phyloP scores from a whole-genome alignment of 2,888 invertebrate genomes.

The Autographa gamma region DNA sequence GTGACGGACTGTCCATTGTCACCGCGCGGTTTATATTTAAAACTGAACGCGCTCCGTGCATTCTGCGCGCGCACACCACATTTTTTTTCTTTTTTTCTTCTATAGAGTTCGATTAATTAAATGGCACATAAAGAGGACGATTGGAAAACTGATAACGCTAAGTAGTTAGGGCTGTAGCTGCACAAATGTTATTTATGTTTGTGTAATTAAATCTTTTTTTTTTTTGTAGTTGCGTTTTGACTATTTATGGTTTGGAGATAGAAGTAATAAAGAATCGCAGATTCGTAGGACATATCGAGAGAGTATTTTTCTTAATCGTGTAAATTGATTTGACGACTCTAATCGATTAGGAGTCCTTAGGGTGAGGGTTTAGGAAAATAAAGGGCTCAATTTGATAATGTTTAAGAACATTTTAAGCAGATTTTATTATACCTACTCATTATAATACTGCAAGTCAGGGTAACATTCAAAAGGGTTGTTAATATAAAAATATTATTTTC shows the following conservation, averaged over 20 bases:
- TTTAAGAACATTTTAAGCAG: too few relatives aligned
- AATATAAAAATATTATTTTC: background rate
- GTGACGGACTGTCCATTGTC: constrained; percentile 83
- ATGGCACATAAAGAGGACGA: constrained; percentile 73
- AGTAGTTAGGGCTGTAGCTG: constrained; percentile 63
- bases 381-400: too few relatives aligned
- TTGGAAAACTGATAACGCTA: constrained; percentile 70
- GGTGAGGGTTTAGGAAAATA: too few relatives aligned
- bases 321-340: too few relatives aligned
- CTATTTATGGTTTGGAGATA: constrained; percentile 13
- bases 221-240: constrained; percentile 14
- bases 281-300: background rate
- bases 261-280: background rate
- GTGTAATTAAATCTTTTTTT: constrained; percentile 44
- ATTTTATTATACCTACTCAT: too few relatives aligned
- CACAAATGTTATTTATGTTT: constrained; percentile 56
- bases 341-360: too few relatives aligned
- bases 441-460: too few relatives aligned
- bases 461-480: background rate
- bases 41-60: constrained; percentile 74
- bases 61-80: constrained; percentile 70
- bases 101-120: constrained; percentile 74
- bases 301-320: background rate
- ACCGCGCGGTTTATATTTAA: constrained; percentile 80
- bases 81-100: constrained; percentile 62